Evolutionary conservation across 2,797 vertebrate species (phyloP).

Genomic region (Gobio occitaniae): DNA sequence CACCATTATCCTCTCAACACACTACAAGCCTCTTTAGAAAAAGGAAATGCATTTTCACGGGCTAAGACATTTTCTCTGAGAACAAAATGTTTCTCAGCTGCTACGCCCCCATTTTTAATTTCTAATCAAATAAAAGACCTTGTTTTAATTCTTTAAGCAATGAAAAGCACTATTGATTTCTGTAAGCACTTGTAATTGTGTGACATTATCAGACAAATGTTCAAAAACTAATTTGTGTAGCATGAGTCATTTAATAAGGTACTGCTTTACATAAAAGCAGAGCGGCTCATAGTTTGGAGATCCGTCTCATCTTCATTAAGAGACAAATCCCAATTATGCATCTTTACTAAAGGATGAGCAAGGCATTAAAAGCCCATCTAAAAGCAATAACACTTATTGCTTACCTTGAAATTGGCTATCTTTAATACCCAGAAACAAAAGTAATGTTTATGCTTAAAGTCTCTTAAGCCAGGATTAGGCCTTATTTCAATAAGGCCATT

Average conservation of each 20-base stretch:
- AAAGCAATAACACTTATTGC: neutral
- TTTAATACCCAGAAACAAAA: neutral
- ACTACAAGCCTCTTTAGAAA: slow-evolving; percentile 17
- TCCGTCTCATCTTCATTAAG: slow-evolving; percentile 17
- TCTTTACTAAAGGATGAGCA: neutral
- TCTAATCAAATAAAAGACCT: slow-evolving; percentile 28
- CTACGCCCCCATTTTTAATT: slow-evolving; percentile 20
- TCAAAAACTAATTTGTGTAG: slow-evolving; percentile 10
- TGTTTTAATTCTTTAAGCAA: neutral
- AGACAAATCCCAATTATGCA: slow-evolving; percentile 12
- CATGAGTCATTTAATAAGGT: slow-evolving; percentile 22
- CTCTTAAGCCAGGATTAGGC: neutral
- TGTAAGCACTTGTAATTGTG: neutral
- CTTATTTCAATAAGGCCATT: too few relatives aligned
- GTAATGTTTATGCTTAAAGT: neutral
- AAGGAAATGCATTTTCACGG: slow-evolving; percentile 6
- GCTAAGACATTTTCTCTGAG: neutral
- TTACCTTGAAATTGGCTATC: slow-evolving; percentile 7
- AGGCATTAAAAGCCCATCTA: slow-evolving; percentile 20
- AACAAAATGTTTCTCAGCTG: slow-evolving; percentile 10
- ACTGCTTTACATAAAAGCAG: neutral
- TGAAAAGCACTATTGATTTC: neutral
- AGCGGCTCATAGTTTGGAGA: neutral
- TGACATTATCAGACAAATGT: slow-evolving; percentile 16
- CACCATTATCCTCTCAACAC: slow-evolving; percentile 24